Evolutionary conservation across 2,888 invertebrate species (phyloP).

Genomic region (Rhagonycha lutea): DNA sequence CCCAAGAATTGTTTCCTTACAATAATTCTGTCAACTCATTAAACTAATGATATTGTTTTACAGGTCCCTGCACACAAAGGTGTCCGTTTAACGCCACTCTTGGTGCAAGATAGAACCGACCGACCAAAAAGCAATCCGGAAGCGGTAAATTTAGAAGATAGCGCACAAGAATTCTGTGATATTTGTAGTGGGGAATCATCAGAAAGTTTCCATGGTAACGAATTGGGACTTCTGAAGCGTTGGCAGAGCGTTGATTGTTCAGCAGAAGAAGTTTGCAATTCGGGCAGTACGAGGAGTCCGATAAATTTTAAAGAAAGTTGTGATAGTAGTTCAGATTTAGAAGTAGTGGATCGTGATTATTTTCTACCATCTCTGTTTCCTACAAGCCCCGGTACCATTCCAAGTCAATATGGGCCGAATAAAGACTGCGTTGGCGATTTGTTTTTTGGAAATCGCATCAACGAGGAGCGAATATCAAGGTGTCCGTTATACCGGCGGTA

Average conservation of each 20-base stretch:
- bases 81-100: constrained; percentile 47
- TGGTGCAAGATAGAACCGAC: constrained; percentile 47
- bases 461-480: constrained; percentile 34
- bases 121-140: constrained; percentile 53
- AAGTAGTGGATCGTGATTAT: constrained; percentile 42
- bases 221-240: constrained; percentile 46
- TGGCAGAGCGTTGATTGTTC: constrained; percentile 43
- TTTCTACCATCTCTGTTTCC: constrained; percentile 45
- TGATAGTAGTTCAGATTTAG: constrained; percentile 36
- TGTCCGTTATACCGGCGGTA: constrained; percentile 45
- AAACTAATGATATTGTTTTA: not conserved
- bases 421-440: constrained; percentile 44
- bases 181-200: constrained; percentile 20
- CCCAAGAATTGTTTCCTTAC: too few relatives aligned
- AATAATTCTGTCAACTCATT: not conserved
- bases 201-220: constrained; percentile 26
- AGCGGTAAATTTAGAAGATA: constrained; percentile 49
- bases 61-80: constrained; percentile 36
- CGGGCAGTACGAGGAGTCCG: constrained; percentile 28
- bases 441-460: constrained; percentile 42
- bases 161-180: constrained; percentile 47
- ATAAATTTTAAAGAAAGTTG: constrained; percentile 25
- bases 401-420: constrained; percentile 46
- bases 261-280: constrained; percentile 36
- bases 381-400: constrained; percentile 44